Conservation (phyloP, 1,140 invertebrate genomes). For the Mamestra configurata region DNA sequence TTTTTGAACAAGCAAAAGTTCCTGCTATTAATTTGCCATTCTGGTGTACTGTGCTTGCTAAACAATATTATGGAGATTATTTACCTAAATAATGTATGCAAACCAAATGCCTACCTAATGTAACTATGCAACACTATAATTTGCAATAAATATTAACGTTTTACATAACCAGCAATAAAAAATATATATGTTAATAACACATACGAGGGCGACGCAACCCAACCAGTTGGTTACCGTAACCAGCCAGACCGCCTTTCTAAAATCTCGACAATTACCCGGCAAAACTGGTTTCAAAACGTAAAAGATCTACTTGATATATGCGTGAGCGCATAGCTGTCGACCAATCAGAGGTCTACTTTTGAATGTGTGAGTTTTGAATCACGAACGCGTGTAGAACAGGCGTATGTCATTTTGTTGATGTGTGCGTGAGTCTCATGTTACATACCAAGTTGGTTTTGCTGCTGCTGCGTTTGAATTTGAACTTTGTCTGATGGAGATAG, state of each 20-base stretch:
- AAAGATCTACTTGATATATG: constrained; percentile 78
- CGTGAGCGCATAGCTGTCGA: constrained; percentile 59
- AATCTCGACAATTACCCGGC: constrained; percentile 78
- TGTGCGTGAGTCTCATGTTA: constrained; percentile 67
- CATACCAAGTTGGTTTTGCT: constrained; percentile 52
- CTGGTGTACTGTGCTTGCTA: no score
- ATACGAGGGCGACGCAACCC: constrained; percentile 48
- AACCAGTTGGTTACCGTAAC: constrained; percentile 58
- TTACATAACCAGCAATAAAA: constrained; percentile 58
- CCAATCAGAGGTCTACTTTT: constrained; percentile 55
- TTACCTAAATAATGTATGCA: background rate
- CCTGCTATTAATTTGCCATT: no score
- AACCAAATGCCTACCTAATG: constrained; percentile 12
- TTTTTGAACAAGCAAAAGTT: no score
- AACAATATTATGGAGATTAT: background rate
- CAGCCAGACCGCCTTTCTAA: constrained; percentile 79
- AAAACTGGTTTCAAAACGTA: constrained; percentile 74
- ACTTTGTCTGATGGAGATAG: constrained; percentile 49
- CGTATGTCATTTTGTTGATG: constrained; percentile 71
- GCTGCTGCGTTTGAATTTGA: constrained; percentile 56
- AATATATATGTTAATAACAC: constrained; percentile 47
- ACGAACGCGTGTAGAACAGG: constrained; percentile 45
- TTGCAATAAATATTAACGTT: constrained; percentile 50
- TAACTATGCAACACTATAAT: constrained; percentile 35
- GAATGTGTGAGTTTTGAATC: constrained; percentile 53